phyloP scores from a whole-genome alignment of 2,888 invertebrate species.

The Rhodophaea formosa region DNA sequence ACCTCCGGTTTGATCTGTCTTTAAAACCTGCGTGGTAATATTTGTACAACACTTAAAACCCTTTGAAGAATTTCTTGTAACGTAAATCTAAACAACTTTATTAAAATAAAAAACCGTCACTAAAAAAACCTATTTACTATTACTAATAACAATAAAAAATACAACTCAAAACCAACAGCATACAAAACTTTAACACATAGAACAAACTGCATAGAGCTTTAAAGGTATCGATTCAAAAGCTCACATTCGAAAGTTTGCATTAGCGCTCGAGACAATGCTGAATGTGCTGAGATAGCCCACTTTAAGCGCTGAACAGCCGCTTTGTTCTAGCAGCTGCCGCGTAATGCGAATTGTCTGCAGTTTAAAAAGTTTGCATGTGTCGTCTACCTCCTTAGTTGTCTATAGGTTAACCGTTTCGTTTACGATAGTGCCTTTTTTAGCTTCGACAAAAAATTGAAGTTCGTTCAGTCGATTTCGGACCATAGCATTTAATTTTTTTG shows the following conservation, averaged over 20 bases:
- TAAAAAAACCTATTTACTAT: too few species aligned
- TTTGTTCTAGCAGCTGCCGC: conserved; percentile 16
- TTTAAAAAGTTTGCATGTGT: conserved; percentile 34
- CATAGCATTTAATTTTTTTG: too few species aligned
- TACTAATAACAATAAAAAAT: too few species aligned
- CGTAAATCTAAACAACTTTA: too few species aligned
- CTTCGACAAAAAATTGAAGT: too few species aligned
- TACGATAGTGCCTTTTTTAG: neutral
- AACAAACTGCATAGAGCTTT: neutral
- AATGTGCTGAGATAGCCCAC: conserved; percentile 30
- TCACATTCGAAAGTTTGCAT: conserved; percentile 30
- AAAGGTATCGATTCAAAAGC: conserved; percentile 29
- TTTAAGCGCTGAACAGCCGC: conserved; percentile 28
- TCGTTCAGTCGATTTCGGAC: too few species aligned
- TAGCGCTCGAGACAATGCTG: conserved; percentile 24
- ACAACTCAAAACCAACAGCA: neutral
- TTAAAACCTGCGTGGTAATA: too few species aligned
- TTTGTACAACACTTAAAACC: too few species aligned
- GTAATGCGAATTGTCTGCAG: conserved; percentile 35
- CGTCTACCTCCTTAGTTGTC: conserved; percentile 11
- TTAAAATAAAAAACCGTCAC: too few species aligned
- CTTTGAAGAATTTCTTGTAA: too few species aligned
- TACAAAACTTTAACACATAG: neutral
- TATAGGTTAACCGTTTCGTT: conserved; percentile 23
- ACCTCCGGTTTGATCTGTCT: too few species aligned